These are phyloP conservation scores for Pteria penguin DNA, from an alignment of 2,888 invertebrate species.

Conservation along the genomic window DNA sequence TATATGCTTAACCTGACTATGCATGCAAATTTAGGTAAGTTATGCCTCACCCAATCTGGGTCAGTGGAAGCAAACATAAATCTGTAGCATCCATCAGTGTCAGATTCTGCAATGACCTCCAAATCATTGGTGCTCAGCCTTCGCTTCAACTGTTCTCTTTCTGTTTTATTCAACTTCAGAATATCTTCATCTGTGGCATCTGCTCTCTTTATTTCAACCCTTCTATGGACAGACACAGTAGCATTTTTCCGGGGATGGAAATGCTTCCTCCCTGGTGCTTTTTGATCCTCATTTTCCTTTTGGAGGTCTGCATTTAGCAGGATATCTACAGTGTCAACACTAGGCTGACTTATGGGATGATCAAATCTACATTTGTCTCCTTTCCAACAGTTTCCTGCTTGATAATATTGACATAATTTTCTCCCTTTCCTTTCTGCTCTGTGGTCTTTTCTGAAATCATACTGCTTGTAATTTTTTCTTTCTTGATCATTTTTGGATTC, in stretches of 20 bases:
- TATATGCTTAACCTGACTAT: no score
- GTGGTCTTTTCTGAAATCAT: slow-evolving; percentile 23
- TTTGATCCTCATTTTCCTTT: no score
- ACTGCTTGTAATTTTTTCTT: background rate
- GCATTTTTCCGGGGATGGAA: no score
- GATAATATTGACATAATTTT: slow-evolving; percentile 52
- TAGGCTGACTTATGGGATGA: slow-evolving; percentile 36
- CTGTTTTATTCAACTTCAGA: slow-evolving; percentile 62
- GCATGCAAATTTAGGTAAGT: no score
- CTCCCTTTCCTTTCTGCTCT: no score
- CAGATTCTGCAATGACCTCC: slow-evolving; percentile 51
- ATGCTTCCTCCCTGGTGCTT: no score
- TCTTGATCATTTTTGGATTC: background rate
- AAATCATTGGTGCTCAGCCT: slow-evolving; percentile 67
- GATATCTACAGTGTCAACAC: background rate
- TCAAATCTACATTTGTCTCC: slow-evolving; percentile 59
- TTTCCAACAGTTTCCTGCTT: slow-evolving; percentile 51
- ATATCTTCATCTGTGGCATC: slow-evolving; percentile 54
- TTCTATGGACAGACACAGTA: no score
- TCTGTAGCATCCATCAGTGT: slow-evolving; percentile 46
- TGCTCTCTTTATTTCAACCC: slow-evolving; percentile 40
- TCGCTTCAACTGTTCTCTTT: slow-evolving; percentile 70
- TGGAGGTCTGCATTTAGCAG: background rate
- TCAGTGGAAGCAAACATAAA: slow-evolving; percentile 71
- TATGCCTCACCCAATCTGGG: slow-evolving; percentile 76